Evolutionary conservation across 2,113 vertebrate species (phyloP).

Genomic region (Sturnira hondurensis): DNA sequence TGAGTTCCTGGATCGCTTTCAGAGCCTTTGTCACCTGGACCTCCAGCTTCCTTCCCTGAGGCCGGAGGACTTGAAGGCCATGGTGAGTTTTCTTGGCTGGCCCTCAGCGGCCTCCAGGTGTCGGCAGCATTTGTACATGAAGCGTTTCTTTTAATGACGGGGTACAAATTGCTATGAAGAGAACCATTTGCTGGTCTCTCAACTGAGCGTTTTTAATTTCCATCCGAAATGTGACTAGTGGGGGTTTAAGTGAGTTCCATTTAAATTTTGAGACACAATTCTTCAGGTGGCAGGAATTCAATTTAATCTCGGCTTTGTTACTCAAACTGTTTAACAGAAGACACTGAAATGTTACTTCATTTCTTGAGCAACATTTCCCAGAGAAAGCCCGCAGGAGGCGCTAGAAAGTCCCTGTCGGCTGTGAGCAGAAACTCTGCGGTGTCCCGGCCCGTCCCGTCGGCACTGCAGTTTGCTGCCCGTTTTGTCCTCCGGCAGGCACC

Average conservation of each 20-base stretch:
- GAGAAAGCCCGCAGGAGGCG: background rate
- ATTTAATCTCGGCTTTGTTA: slow-evolving; percentile 11
- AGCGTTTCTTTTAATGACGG: background rate
- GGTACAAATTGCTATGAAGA: background rate
- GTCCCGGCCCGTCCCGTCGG: background rate
- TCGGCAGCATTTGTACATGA: background rate
- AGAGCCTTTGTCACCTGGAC: slow-evolving; percentile 88
- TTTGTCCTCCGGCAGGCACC: background rate
- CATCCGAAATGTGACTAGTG: background rate
- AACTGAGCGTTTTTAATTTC: background rate
- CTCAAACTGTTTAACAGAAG: background rate
- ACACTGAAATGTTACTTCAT: background rate
- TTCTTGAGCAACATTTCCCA: slow-evolving; percentile 14
- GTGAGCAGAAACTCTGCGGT: background rate
- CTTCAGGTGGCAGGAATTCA: background rate
- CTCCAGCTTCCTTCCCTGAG: slow-evolving; percentile 92
- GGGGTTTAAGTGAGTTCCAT: background rate
- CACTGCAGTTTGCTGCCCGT: background rate
- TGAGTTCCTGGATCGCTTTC: slow-evolving; percentile 89
- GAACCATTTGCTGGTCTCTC: background rate
- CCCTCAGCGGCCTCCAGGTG: background rate
- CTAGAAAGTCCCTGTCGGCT: background rate
- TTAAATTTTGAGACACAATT: background rate
- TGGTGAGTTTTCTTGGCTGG: slow-evolving; percentile 82
- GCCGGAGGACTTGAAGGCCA: slow-evolving; percentile 88